Evolutionary conservation across 1,140 invertebrate genomes (phyloP).

Genomic region (Cyclina sinensis): DNA sequence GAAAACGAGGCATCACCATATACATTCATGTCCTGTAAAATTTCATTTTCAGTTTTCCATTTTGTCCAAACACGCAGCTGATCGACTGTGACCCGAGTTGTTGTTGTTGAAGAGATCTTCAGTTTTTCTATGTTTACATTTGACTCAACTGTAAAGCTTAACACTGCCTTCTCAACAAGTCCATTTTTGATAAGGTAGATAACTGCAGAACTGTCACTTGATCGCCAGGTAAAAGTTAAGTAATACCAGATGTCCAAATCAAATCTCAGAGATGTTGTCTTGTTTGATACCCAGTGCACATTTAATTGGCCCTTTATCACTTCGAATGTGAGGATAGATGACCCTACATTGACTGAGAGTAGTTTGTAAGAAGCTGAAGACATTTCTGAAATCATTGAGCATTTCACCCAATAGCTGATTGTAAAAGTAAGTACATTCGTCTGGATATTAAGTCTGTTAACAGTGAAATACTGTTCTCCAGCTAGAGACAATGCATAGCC

Average conservation of each 20-base stretch:
- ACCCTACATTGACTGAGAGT: constrained; percentile 6
- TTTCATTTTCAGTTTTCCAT: constrained; percentile 18
- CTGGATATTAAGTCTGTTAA: constrained; percentile 4
- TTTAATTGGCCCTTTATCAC: constrained; percentile 9
- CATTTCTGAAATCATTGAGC: neutral
- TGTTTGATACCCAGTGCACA: constrained; percentile 4
- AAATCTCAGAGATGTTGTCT: constrained; percentile 1
- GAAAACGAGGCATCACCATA: neutral
- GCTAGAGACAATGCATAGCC: constrained; percentile 26
- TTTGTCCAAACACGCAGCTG: constrained; percentile 30
- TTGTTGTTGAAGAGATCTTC: neutral
- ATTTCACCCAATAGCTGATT: constrained; percentile 56
- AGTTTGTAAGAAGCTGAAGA: neutral
- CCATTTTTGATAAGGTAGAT: constrained; percentile 40
- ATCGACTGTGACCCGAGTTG: constrained; percentile 19
- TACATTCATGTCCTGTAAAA: constrained; percentile 37
- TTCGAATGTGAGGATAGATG: neutral
- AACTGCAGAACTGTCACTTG: constrained; percentile 8
- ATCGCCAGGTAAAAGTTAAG: constrained; percentile 24
- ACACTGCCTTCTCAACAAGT: neutral
- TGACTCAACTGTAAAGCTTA: neutral
- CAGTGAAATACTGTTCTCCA: neutral
- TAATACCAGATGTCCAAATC: constrained; percentile 45
- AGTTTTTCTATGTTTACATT: constrained; percentile 1
- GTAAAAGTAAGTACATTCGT: constrained; percentile 23